Conservation (phyloP, 1,140 invertebrate species). For the Heterodera carotae region DNA sequence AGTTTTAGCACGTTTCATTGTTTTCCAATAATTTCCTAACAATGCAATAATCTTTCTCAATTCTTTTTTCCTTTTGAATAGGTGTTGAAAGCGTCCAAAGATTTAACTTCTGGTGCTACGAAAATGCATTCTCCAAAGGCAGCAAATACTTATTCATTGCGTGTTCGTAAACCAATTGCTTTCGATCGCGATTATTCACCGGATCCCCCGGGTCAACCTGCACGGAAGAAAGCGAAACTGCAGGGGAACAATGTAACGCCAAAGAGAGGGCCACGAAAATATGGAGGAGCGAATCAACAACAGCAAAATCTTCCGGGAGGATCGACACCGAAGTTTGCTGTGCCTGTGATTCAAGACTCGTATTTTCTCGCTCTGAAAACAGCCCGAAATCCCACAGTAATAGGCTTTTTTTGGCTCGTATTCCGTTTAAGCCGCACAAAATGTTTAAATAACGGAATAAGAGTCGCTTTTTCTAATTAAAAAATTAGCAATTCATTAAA, state of each 20-base stretch:
- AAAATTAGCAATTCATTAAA: no score
- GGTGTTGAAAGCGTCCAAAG: no score
- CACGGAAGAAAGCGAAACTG: constrained; percentile 11
- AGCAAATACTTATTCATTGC: constrained; percentile 31
- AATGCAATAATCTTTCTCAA: no score
- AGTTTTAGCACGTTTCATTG: no score
- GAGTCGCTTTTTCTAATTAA: no score
- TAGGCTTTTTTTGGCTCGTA: constrained; percentile 6
- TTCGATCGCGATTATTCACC: constrained; percentile 29
- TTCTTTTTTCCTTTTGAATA: no score
- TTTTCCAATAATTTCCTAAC: no score
- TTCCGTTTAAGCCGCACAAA: no score
- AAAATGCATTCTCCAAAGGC: background rate
- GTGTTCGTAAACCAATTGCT: constrained; percentile 8
- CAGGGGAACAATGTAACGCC: background rate
- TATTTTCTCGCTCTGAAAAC: constrained; percentile 21
- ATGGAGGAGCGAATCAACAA: background rate
- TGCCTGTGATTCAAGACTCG: background rate
- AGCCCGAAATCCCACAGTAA: constrained; percentile 16
- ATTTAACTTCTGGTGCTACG: no score
- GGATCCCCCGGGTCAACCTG: constrained; percentile 5
- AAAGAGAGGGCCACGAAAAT: background rate
- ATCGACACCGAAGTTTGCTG: constrained; percentile 2
- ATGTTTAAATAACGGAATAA: background rate
- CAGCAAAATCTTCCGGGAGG: background rate